phyloP scores from a whole-genome alignment of 2,797 vertebrate genomes.

The Carapus acus region DNA sequence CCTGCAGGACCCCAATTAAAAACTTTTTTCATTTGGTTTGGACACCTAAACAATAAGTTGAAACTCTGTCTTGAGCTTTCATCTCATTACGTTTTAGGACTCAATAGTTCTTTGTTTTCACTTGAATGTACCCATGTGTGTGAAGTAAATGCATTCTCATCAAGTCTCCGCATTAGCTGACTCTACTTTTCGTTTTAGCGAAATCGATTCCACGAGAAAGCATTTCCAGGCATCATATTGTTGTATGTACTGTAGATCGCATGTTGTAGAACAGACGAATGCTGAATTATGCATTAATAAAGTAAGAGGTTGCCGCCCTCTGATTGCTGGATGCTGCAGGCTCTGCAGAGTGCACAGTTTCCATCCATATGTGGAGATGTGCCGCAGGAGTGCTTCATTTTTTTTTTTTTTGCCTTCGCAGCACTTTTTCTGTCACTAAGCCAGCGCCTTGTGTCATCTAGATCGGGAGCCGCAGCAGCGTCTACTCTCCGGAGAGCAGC shows the following conservation, averaged over 20 bases:
- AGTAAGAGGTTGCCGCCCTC: constrained; percentile 5
- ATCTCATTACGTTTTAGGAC: neutral
- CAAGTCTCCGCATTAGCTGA: neutral
- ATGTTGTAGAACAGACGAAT: too few relatives aligned
- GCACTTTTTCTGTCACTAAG: neutral
- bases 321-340: neutral
- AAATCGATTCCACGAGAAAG: neutral
- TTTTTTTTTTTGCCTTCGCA: too few relatives aligned
- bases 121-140: neutral
- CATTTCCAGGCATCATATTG: constrained; percentile 13
- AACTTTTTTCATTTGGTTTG: too few relatives aligned
- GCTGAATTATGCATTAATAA: neutral
- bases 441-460: constrained; percentile 44
- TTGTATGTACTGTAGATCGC: too few relatives aligned
- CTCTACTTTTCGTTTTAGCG: neutral
- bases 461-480: constrained; percentile 97
- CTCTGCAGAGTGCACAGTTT: neutral
- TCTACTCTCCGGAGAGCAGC: constrained; percentile 95
- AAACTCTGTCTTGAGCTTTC: neutral
- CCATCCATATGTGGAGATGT: neutral
- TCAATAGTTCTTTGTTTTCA: neutral
- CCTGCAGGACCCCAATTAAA: too few relatives aligned
- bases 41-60: too few relatives aligned
- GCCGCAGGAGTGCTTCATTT: too few relatives aligned
- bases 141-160: too few relatives aligned